Conservation (phyloP, 2,797 vertebrate species). For the Micromesistius poutassou region DNA sequence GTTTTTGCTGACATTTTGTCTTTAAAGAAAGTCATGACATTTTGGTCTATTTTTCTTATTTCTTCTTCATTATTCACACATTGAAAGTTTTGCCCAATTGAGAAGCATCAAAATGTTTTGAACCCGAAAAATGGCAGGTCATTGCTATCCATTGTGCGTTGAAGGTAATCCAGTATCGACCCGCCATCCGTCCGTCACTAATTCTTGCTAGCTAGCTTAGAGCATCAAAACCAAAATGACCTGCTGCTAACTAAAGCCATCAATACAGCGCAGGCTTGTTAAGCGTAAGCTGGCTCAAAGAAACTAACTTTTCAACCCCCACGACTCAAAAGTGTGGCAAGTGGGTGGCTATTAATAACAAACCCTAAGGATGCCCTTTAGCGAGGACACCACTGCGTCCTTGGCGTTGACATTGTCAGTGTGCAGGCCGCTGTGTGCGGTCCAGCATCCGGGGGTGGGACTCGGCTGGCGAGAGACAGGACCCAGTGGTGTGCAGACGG, state of each 20-base stretch:
- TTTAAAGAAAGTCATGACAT: neutral
- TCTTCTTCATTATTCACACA: neutral
- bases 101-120: no score
- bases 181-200: neutral
- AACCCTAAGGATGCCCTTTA: neutral
- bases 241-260: neutral
- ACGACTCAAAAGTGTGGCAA: neutral
- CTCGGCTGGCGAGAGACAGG: neutral
- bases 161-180: no score
- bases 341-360: neutral
- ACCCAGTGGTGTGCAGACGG: no score
- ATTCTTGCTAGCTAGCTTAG: neutral
- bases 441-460: neutral
- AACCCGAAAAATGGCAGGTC: no score
- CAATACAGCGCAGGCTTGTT: neutral
- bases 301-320: no score
- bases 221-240: neutral
- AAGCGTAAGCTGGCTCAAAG: neutral
- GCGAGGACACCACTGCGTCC: neutral
- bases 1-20: neutral
- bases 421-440: neutral
- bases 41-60: neutral
- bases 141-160: no score
- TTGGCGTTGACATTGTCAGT: neutral
- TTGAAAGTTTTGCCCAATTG: neutral